Evolutionary conservation across 1,140 invertebrate genomes (phyloP), one percentile per base, ranked within the genome.

Genomic region (Microplitis mediator): DNA sequence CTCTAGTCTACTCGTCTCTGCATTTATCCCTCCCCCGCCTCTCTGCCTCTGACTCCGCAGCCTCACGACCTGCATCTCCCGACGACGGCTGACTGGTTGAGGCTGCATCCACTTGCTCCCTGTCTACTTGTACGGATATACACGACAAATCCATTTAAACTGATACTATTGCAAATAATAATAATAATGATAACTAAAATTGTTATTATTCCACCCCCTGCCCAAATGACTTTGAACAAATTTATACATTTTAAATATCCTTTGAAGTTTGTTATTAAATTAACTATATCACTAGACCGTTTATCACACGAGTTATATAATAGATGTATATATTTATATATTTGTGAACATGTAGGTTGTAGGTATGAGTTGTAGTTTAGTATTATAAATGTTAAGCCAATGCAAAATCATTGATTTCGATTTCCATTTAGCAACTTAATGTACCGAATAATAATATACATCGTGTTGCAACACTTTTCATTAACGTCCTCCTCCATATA

Each of bases 361-460:
- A 45, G 39, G 11, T 45, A 45, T 45, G 39, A 45, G 39, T 45
- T 45, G 39, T 45, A 45, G 39, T 45, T 45, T 45, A 45, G 39
- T 45, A 45, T 45, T 70, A 70, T 52, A 54, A 60, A 34, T 70
- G 36, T 70, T 58, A 16, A 69, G 16, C 54, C 56, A 70, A 23
- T 62, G 75, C 77, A 80, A 75, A 78, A 79, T 84, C 82, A 84
- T 82, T 79, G 84, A 85, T 85, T 84, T 76, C 77, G 69, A 85
- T 85, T 84, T 86, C 85, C 82, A 85, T 85, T 85, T 82, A 77
- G 77, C 80, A 79, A 85, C 82, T 84, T 82, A 85, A 86, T 85
- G 83, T 85, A 85, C 74, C 81, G 84, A 85, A 85, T 85, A 84
- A 84, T 85, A 83, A 83, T 84, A 74, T 39, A 69, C 61, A 31